phyloP scores from a whole-genome alignment of 2,797 vertebrate species.

The Anolis apletophallus region DNA sequence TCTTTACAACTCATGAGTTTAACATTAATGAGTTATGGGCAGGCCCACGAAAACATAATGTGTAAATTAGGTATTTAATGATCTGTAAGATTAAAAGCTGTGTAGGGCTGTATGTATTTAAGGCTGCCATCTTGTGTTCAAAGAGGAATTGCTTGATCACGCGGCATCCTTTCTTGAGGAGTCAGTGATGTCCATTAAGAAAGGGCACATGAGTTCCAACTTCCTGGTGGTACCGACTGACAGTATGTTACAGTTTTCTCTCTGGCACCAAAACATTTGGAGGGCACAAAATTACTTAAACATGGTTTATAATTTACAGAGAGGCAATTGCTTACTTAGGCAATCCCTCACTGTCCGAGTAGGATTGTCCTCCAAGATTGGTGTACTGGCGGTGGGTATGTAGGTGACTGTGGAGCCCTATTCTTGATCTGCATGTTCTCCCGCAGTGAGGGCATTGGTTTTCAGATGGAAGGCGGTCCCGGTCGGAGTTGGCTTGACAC shows the following conservation, averaged over 20 bases:
- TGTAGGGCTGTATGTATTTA: slow-evolving; percentile 85
- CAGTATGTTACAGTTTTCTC: slow-evolving; percentile 59
- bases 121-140: slow-evolving; percentile 88
- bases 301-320: neutral
- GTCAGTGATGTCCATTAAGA: slow-evolving; percentile 65
- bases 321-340: no score
- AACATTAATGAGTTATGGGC: slow-evolving; percentile 88
- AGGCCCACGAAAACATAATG: slow-evolving; percentile 87
- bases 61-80: slow-evolving; percentile 90
- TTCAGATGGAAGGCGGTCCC: no score
- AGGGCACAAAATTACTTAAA: no score
- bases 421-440: no score
- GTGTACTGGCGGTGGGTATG: no score
- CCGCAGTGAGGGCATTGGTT: no score
- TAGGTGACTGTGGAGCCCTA: no score
- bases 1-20: slow-evolving; percentile 85
- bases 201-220: slow-evolving; percentile 58
- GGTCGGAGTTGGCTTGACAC: no score
- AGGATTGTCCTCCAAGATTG: no score
- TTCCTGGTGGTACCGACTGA: slow-evolving; percentile 62
- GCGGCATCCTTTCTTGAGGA: slow-evolving; percentile 78
- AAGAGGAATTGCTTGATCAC: slow-evolving; percentile 82
- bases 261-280: slow-evolving; percentile 18
- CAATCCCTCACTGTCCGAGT: no score
- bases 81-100: slow-evolving; percentile 87